Conservation (phyloP, 2,113 vertebrate species). For the Marmota monax region DNA sequence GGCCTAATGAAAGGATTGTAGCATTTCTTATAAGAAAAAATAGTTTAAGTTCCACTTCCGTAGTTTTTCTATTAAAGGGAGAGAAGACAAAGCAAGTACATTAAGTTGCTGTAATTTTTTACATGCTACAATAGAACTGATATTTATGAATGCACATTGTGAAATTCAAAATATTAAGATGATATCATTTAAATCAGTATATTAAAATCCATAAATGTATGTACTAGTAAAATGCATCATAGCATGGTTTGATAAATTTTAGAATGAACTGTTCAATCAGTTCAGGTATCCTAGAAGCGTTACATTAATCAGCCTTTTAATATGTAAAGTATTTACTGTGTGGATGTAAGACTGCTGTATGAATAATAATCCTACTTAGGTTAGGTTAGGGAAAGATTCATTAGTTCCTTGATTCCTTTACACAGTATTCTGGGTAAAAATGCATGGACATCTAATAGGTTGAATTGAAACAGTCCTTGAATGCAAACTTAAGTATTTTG, state of each 20-base stretch:
- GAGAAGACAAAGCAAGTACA: neutral
- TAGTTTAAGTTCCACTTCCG: neutral
- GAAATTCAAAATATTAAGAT: neutral
- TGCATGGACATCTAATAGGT: neutral
- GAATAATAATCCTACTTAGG: neutral
- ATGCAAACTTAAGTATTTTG: conserved; percentile 24
- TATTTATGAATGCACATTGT: neutral
- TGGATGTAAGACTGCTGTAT: neutral
- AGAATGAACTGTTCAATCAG: neutral
- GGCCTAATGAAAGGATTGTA: neutral
- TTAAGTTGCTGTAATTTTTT: neutral
- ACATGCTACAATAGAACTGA: neutral
- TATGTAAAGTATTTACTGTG: neutral
- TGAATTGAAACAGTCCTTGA: neutral
- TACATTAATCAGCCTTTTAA: neutral
- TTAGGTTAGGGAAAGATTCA: neutral
- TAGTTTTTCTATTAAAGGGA: neutral
- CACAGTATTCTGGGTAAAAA: neutral
- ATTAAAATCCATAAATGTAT: neutral
- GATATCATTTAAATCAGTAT: neutral
- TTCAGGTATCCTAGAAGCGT: neutral
- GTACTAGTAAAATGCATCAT: neutral
- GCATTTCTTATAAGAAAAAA: neutral
- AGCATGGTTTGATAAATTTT: neutral
- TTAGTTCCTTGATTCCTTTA: neutral